Evolutionary conservation across 2,113 vertebrate species (phyloP).

Genomic region (Chaetorhynchus papuensis): DNA sequence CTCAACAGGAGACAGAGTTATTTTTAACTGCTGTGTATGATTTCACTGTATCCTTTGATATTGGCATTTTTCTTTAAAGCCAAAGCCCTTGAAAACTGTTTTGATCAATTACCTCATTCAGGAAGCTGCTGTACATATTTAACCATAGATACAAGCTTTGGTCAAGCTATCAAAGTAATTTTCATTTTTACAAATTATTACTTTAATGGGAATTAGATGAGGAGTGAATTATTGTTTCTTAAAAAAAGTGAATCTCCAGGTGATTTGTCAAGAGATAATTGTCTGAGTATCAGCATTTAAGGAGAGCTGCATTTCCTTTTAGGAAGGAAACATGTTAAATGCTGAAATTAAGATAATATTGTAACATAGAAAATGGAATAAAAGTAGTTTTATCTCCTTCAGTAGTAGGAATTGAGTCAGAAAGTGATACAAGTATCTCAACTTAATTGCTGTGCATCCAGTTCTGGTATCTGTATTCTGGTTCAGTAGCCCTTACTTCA

Average conservation of each 20-base stretch:
- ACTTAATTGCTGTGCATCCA: not conserved
- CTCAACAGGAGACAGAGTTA: not conserved
- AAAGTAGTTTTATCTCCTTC: not conserved
- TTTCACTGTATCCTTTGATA: not conserved
- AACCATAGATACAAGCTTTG: constrained; percentile 8
- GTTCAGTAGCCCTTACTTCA: constrained; percentile 21
- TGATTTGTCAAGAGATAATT: constrained; percentile 56
- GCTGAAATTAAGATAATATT: constrained; percentile 15
- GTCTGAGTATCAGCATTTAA: not conserved
- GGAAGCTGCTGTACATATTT: constrained; percentile 37
- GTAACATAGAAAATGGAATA: constrained; percentile 30
- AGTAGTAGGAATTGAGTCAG: not conserved
- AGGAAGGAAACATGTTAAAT: constrained; percentile 40
- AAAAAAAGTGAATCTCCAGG: not conserved
- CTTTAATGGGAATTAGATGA: constrained; percentile 63
- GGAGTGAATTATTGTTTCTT: constrained; percentile 36
- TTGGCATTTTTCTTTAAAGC: not conserved
- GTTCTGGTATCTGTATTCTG: not conserved
- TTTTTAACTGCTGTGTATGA: not conserved
- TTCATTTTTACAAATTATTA: constrained; percentile 46
- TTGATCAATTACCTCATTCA: constrained; percentile 57
- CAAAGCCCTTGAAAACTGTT: constrained; percentile 29
- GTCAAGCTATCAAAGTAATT: constrained; percentile 28
- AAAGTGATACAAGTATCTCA: not conserved
- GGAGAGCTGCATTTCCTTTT: constrained; percentile 31